Evolutionary conservation across 2,113 vertebrate genomes (phyloP).

Genomic region (Rhodinocichla rosea): DNA sequence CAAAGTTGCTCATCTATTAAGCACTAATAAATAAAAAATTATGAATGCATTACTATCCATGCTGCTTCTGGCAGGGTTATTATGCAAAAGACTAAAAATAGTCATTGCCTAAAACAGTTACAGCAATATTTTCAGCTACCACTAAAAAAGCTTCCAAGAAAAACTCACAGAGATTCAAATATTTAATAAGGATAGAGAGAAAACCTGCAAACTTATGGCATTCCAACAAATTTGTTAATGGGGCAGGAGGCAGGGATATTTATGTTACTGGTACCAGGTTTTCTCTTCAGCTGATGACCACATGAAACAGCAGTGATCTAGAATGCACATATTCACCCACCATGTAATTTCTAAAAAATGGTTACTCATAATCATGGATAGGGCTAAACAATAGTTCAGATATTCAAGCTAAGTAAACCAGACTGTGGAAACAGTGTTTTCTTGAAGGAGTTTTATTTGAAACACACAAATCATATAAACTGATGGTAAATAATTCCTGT

Average conservation of each 20-base stretch:
- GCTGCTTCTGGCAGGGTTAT: not conserved
- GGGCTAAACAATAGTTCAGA: not conserved
- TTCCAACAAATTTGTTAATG: not conserved
- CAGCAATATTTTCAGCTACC: not conserved
- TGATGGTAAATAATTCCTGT: not conserved
- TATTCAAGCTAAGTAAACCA: not conserved
- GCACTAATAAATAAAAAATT: slow-evolving; percentile 52
- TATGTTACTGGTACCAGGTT: not conserved
- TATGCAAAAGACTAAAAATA: not conserved
- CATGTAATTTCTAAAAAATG: not conserved
- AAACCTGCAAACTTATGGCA: not conserved
- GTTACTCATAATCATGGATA: not conserved
- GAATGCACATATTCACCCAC: not conserved
- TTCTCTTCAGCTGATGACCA: not conserved
- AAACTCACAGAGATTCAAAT: not conserved
- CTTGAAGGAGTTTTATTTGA: not conserved
- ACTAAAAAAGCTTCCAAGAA: not conserved
- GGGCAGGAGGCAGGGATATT: not conserved
- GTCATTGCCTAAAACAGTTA: not conserved
- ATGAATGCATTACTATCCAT: not conserved
- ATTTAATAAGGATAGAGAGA: not conserved
- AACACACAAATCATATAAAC: not conserved
- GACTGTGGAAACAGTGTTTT: not conserved
- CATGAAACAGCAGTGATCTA: not conserved
- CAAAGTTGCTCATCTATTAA: slow-evolving; percentile 80